phyloP scores from a whole-genome alignment of 2,797 vertebrate species.

The Yasuhikotakia modesta region DNA sequence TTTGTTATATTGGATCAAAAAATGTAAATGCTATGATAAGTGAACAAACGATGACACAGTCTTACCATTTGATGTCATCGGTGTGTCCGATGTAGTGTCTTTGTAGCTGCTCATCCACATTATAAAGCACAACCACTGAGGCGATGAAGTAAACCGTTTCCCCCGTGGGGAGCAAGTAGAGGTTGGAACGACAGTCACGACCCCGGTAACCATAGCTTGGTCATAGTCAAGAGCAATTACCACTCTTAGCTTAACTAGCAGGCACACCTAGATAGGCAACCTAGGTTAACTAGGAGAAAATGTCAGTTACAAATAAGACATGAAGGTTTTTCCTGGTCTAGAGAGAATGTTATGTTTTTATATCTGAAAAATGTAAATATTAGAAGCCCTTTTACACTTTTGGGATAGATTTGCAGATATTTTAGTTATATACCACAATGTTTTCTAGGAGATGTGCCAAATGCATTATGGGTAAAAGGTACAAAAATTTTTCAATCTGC shows the following conservation, averaged over 20 bases:
- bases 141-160: slow-evolving; percentile 98
- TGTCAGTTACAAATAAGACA: background rate
- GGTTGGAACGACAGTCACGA: slow-evolving; percentile 95
- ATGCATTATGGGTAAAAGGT: slow-evolving; percentile 48
- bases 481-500: slow-evolving; percentile 53
- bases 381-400: no score
- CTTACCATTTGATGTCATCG: slow-evolving; percentile 98
- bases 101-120: slow-evolving; percentile 94
- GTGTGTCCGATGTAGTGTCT: slow-evolving; percentile 95
- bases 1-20: no score
- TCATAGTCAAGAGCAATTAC: slow-evolving; percentile 72
- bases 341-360: no score
- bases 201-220: slow-evolving; percentile 94
- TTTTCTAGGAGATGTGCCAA: background rate
- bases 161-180: slow-evolving; percentile 94
- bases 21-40: background rate
- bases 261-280: background rate
- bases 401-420: background rate
- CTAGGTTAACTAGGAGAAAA: no score
- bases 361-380: no score
- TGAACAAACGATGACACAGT: slow-evolving; percentile 12
- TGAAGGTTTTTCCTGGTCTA: no score
- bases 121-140: slow-evolving; percentile 94
- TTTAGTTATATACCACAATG: background rate
- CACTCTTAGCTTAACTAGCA: background rate